Conservation (phyloP, 1,140 invertebrate species). For the Ceratina calcarata region DNA sequence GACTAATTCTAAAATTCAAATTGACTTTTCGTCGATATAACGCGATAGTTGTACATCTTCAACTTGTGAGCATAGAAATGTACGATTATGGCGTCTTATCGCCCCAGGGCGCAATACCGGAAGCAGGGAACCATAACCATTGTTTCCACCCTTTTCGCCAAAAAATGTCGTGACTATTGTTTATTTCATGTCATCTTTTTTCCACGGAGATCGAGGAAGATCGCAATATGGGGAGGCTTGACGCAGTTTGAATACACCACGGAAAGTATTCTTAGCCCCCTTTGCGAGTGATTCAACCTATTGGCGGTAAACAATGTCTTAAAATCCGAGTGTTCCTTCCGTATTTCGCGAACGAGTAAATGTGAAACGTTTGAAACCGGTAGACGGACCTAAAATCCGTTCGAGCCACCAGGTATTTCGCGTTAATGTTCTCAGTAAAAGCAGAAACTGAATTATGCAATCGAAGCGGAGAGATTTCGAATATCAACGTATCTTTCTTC, state of each 20-base stretch:
- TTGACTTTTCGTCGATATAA: not conserved
- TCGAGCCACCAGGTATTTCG: not conserved
- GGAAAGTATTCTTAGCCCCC: constrained; percentile 38
- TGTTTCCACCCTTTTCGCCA: constrained; percentile 48
- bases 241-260: constrained; percentile 55
- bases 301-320: constrained; percentile 23
- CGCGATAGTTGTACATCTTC: not conserved
- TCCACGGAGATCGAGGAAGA: constrained; percentile 47
- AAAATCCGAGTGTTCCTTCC: not conserved
- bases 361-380: constrained; percentile 4
- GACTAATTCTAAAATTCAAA: no score
- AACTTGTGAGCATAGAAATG: constrained; percentile 19
- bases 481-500: no score
- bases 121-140: constrained; percentile 39
- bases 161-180: constrained; percentile 57
- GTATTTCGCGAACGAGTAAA: constrained; percentile 8
- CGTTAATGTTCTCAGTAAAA: not conserved
- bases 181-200: constrained; percentile 47
- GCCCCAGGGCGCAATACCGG: constrained; percentile 52
- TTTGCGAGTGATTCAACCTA: not conserved
- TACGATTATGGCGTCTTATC: constrained; percentile 55
- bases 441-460: not conserved
- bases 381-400: not conserved
- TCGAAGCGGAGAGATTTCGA: no score
- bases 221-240: constrained; percentile 48